A percentile compares a stretch with the other conserved stretches of the same genome.
Conservation (phyloP, 2,797 vertebrate species). For the Epinephelus coioides region DNA sequence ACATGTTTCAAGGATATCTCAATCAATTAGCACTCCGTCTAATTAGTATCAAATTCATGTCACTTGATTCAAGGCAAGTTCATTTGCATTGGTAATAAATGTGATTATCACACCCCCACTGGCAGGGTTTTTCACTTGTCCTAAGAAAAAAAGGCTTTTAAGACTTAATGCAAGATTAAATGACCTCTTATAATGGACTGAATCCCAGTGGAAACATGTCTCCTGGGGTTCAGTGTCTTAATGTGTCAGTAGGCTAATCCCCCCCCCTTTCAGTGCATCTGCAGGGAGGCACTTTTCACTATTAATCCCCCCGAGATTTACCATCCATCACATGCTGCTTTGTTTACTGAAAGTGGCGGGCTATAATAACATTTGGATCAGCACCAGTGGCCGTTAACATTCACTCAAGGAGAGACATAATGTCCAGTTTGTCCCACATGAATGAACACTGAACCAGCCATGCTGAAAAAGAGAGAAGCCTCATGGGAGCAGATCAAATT, state of each 20-base stretch:
- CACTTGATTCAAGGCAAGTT: constrained; percentile 13
- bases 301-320: constrained; percentile 44
- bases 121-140: constrained; percentile 24
- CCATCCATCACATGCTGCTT: constrained; percentile 48
- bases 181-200: constrained; percentile 36
- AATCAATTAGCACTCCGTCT: neutral
- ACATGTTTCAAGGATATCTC: constrained; percentile 8
- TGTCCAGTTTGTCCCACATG: neutral
- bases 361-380: neutral
- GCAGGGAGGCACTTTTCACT: constrained; percentile 38
- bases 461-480: constrained; percentile 9
- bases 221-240: constrained; percentile 50
- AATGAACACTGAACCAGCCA: constrained; percentile 8
- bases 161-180: constrained; percentile 48
- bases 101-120: constrained; percentile 27
- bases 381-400: neutral
- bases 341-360: constrained; percentile 23
- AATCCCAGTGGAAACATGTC: constrained; percentile 46
- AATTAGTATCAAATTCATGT: constrained; percentile 26
- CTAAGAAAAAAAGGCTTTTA: constrained; percentile 35
- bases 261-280: constrained; percentile 27
- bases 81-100: constrained; percentile 53
- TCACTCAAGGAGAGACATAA: constrained; percentile 10
- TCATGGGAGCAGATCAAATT: constrained; percentile 22
- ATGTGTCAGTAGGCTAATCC: constrained; percentile 66